Percentiles rank a stretch among this genome's conserved stretches.
phyloP scores from a whole-genome alignment of 2,888 invertebrate genomes.

The Leptura quadrifasciata region DNA sequence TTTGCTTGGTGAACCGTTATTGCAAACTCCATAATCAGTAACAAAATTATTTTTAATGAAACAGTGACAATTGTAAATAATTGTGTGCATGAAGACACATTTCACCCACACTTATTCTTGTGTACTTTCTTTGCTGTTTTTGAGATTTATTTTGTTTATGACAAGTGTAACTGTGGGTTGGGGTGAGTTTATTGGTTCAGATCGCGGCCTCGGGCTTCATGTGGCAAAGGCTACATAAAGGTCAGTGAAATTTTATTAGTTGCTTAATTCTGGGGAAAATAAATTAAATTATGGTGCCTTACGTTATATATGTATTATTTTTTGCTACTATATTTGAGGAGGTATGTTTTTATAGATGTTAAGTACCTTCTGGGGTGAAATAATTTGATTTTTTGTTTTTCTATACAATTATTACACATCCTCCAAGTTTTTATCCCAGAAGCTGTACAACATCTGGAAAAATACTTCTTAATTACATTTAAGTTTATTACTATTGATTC shows the following conservation, averaged over 20 bases:
- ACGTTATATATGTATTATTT: neutral
- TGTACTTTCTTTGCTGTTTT: neutral
- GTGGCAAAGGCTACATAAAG: slow-evolving; percentile 73
- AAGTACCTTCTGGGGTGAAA: neutral
- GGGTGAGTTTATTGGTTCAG: slow-evolving; percentile 61
- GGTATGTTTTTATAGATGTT: neutral
- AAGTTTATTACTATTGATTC: slow-evolving; percentile 18
- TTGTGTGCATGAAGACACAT: slow-evolving; percentile 66
- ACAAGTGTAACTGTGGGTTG: slow-evolving; percentile 60
- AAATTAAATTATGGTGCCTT: slow-evolving; percentile 55
- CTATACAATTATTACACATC: too few species aligned
- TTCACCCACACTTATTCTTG: slow-evolving; percentile 60
- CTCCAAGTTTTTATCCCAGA: neutral
- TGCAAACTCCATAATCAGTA: slow-evolving; percentile 57
- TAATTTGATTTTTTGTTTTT: neutral
- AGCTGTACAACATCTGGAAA: neutral
- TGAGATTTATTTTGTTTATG: slow-evolving; percentile 40
- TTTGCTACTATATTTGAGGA: neutral
- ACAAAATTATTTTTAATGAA: slow-evolving; percentile 24
- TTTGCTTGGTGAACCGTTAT: slow-evolving; percentile 57
- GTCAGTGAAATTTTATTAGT: slow-evolving; percentile 68
- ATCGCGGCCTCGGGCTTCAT: slow-evolving; percentile 71
- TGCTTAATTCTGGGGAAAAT: slow-evolving; percentile 59
- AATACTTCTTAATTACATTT: slow-evolving; percentile 9
- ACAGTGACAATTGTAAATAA: slow-evolving; percentile 48